phyloP scores from a whole-genome alignment of 2,888 invertebrate species.

The Hypomecis atomaria region DNA sequence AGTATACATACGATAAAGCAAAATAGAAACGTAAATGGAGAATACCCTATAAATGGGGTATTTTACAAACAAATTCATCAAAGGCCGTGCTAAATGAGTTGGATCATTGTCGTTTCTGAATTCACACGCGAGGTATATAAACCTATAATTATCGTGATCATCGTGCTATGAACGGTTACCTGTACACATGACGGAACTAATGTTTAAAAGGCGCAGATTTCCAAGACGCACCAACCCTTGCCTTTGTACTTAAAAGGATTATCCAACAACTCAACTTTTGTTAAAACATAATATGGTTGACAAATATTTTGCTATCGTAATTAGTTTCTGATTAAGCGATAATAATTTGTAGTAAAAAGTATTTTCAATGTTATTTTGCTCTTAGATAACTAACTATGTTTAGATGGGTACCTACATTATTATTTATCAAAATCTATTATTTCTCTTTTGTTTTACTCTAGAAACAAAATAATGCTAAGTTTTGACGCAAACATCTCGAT shows the following conservation, averaged over 20 bases:
- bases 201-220: conserved; percentile 62
- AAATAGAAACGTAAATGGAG: not conserved
- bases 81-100: conserved; percentile 21
- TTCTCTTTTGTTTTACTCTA: no score
- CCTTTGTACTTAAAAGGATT: conserved; percentile 35
- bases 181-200: conserved; percentile 68
- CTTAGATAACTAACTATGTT: no score
- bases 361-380: no score
- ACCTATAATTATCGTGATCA: conserved; percentile 60
- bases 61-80: conserved; percentile 10
- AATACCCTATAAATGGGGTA: not conserved
- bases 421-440: no score
- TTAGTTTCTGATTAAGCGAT: no score
- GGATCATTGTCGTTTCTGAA: conserved; percentile 27
- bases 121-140: conserved; percentile 33
- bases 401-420: no score
- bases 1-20: not conserved
- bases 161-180: conserved; percentile 68
- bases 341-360: no score
- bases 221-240: conserved; percentile 64
- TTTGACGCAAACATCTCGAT: no score
- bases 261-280: no score
- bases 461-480: no score
- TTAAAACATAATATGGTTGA: no score
- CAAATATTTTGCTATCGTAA: no score